These are phyloP conservation scores for Agonopterix alstromeriana DNA, from an alignment of 2,888 invertebrate genomes.

Conservation along the genomic window DNA sequence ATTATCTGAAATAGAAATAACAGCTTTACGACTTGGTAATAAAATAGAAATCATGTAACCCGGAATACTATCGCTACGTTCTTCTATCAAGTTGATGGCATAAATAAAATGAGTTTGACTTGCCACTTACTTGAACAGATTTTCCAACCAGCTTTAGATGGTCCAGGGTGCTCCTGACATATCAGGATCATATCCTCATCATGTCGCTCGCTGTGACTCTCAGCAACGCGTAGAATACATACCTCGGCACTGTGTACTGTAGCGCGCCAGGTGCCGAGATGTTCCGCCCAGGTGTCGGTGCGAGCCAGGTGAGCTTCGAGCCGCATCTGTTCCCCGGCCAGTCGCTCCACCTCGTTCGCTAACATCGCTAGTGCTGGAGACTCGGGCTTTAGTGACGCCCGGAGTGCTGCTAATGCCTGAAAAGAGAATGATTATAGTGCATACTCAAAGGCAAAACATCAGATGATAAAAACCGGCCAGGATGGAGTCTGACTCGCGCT, in stretches of 20 bases:
- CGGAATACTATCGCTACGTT: too few relatives aligned
- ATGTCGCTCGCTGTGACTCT: too few relatives aligned
- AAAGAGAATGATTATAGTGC: background rate
- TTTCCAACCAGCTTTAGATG: too few relatives aligned
- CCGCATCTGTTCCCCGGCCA: slow-evolving; percentile 87
- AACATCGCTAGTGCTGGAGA: slow-evolving; percentile 87
- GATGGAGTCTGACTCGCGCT: too few relatives aligned
- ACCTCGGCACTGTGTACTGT: slow-evolving; percentile 90
- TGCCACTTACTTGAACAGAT: too few relatives aligned
- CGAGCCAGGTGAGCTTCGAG: slow-evolving; percentile 90
- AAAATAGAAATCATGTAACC: too few relatives aligned
- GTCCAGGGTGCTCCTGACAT: too few relatives aligned
- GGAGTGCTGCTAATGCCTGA: slow-evolving; percentile 86
- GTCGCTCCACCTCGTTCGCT: slow-evolving; percentile 89
- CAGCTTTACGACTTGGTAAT: too few relatives aligned
- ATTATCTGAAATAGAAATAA: slow-evolving; percentile 57
- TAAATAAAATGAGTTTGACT: too few relatives aligned
- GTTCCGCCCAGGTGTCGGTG: slow-evolving; percentile 94
- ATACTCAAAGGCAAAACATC: too few relatives aligned
- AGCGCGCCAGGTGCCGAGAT: slow-evolving; percentile 91
- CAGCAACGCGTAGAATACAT: slow-evolving; percentile 11
- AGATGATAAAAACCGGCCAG: too few relatives aligned
- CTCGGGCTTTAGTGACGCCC: slow-evolving; percentile 88
- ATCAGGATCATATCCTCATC: background rate
- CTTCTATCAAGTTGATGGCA: too few relatives aligned